Evolutionary conservation across 2,888 invertebrate species (phyloP), one percentile per base, ranked within the genome.

Genomic region (Apamea crenata): DNA sequence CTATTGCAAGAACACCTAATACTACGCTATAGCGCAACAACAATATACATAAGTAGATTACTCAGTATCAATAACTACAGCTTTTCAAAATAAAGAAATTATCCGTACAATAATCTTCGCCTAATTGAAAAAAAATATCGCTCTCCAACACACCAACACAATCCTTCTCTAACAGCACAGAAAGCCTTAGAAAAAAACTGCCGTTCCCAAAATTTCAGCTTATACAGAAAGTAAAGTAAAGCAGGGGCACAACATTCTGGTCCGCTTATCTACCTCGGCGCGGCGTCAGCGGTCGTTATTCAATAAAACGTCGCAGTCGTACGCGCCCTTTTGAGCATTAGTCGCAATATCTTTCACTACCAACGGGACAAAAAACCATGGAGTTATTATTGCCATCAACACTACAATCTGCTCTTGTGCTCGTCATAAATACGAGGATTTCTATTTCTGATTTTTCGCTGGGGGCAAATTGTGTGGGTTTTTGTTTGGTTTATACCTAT

Each of bases 301-400:
- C 95, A 95, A 95, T 95, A 94, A 94, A 94, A 93, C 90, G 93
- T 93, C 93, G 91, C 90, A 89, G 88, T 88, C 88, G 89, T 91
- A 88, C 90, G 91, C 87, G 83, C 91, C 90, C 91, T 91, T 91
- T 89, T 91, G 86, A 88, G 89, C 89, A 91, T 90, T 92, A 91
- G 90, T 91, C 89, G 89, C 90, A 90, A 91, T 93, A 93, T 92
- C 91, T 91, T 89, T 90, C 86, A 87, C 82, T 85, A 87, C 84
- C 91, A 92, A 88, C 81, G 72, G 87, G 78, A 86, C 88, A 87
- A 91, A 90, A 89, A 89, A 86, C 87, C 79, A 85, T 85, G 85
- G 89, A 90, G 89, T 85, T 85, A 85, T 83, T 85, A 82, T 85
- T 87, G 78, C 80, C 81, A 84, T 75, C 87, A 86, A 82, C 90